Percentiles rank a stretch among this genome's conserved stretches.
Conservation (phyloP, 2,797 vertebrate genomes). For the Poliocrania exsul region DNA sequence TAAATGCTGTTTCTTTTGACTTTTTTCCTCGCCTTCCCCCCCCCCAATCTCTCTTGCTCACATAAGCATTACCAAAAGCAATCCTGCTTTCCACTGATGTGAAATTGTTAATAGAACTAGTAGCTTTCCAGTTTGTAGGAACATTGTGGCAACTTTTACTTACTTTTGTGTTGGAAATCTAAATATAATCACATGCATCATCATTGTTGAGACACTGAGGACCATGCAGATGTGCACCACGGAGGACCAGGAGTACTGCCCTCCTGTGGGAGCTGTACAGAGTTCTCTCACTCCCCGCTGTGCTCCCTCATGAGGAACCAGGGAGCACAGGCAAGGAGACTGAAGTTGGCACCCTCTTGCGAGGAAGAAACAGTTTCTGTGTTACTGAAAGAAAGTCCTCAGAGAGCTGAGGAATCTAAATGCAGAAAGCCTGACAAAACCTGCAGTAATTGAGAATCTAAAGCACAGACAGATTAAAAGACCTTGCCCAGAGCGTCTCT, state of each 20-base stretch:
- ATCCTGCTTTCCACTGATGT: neutral
- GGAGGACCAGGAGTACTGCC: neutral
- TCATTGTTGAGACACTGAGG: neutral
- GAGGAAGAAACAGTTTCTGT: neutral
- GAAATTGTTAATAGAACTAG: accelerated
- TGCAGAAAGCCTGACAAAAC: neutral
- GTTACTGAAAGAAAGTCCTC: neutral
- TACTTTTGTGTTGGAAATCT: neutral
- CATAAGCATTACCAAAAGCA: neutral
- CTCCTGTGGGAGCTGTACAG: accelerated
- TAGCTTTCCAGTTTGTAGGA: neutral
- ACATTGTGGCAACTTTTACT: neutral
- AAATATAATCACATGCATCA: neutral
- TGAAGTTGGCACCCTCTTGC: neutral
- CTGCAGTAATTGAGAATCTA: neutral
- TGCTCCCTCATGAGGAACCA: accelerated
- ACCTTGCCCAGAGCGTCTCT: neutral
- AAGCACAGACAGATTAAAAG: neutral
- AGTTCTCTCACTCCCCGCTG: accelerated
- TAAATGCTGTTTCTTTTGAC: neutral
- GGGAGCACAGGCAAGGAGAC: neutral
- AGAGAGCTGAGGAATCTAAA: neutral
- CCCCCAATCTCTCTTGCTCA: neutral
- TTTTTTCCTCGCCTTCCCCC: too few species aligned
- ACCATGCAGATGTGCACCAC: accelerated